A percentile compares a stretch with the other conserved stretches of the same genome.
Conservation (phyloP, 2,888 invertebrate genomes). For the Nephrocerus scutellatus region DNA sequence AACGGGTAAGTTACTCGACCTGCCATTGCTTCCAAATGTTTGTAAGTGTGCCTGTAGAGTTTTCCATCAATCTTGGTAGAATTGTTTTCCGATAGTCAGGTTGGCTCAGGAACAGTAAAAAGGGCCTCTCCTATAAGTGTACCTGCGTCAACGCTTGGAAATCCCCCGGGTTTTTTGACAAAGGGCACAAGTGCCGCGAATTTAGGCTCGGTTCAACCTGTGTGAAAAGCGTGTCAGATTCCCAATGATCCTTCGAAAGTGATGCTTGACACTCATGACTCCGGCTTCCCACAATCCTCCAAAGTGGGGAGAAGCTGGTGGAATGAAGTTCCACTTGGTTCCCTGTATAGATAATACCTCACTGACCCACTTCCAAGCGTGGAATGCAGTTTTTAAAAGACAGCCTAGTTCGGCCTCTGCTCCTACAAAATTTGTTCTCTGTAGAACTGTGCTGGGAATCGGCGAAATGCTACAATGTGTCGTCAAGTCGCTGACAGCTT, state of each 20-base stretch:
- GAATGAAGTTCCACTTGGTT: conserved; percentile 31
- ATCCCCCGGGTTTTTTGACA: conserved; percentile 20
- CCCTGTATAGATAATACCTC: conserved; percentile 1
- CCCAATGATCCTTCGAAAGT: conserved; percentile 4
- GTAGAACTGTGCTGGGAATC: conserved; percentile 24
- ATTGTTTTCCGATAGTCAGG: neutral
- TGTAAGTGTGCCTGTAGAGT: conserved; percentile 1
- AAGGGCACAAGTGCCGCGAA: conserved; percentile 17
- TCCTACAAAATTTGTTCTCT: conserved; percentile 32
- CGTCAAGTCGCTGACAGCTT: conserved; percentile 17
- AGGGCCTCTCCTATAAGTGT: conserved; percentile 6
- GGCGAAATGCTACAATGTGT: conserved; percentile 25
- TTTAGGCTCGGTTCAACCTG: conserved; percentile 26
- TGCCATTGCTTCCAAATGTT: too few species aligned
- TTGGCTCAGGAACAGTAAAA: conserved; percentile 3
- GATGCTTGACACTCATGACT: conserved; percentile 9
- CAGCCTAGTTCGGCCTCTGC: conserved; percentile 19
- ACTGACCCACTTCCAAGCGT: conserved; percentile 1
- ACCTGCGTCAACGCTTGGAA: conserved; percentile 24
- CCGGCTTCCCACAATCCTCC: conserved; percentile 15
- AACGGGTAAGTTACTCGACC: conserved; percentile 3
- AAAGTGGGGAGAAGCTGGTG: conserved; percentile 13
- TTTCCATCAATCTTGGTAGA: conserved; percentile 1
- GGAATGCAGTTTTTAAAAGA: neutral
- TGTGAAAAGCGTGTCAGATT: conserved; percentile 9